Evolutionary conservation across 2,113 vertebrate species (phyloP), one percentile per base, ranked within the genome.

Genomic region (Zingel zingel): DNA sequence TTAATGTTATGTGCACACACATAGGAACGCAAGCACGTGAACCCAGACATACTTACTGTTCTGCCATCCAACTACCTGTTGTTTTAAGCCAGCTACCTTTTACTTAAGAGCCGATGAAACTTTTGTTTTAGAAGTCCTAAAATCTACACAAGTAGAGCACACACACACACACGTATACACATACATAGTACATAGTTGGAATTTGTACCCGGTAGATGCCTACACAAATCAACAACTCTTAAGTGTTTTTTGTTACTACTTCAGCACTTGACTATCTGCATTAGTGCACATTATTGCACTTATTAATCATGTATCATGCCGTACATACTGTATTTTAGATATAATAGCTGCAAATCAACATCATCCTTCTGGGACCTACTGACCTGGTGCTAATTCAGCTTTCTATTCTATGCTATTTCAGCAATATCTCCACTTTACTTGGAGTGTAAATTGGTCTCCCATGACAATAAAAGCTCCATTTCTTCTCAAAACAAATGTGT

Each of bases 351-450:
- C 64, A 56, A 76, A 74, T 90, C 79, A 77, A 45, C 56, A 47
- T 30, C 56, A 23, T 59, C 1, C 6, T 36, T 68, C 19, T 30
- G 81, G 30, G 64, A 39, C 63, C 5, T 6, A 33, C 53, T 77
- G 71, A 58, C 63, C 64, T 58, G 21, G 9, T 74, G 61, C 48
- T 74, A 73, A 84, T 19, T 76, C 43, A 56, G 14, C 67, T 59
- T 48, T 75, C 3, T 70, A 68, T 82, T 85, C 65, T 19, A 69
- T 67, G 67, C 58, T 53, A 4, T 57, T 77, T 74, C 79, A 83
- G 57, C 83, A 54, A 56, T 39, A 66, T 43, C 50, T 21, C 19
- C 51, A 66, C 33, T 30, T 30, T 23, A 54, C 30, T 65, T 76
- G 48, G 3, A 63, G 43, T 16, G 56, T 64, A 71, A 79, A 78